Conservation (phyloP, 64 coral and sea anemone species). For the Orbicella faveolata region DNA sequence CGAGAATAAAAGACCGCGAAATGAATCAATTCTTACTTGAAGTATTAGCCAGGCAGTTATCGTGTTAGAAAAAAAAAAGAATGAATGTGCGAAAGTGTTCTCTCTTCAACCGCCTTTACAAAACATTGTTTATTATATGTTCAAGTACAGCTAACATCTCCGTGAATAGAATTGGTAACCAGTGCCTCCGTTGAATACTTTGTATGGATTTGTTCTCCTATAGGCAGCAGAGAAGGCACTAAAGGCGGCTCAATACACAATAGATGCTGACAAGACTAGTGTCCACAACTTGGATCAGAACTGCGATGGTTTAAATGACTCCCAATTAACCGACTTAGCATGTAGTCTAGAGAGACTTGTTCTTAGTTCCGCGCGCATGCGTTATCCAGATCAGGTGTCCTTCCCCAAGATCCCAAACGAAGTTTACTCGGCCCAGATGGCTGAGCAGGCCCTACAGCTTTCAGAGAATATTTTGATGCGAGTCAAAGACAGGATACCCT, state of each 20-base stretch:
- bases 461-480: conserved; percentile 8
- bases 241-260: conserved; percentile 67
- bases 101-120: too few species aligned
- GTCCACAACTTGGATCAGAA: background rate
- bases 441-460: conserved; percentile 12
- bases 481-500: background rate
- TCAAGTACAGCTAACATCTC: too few species aligned
- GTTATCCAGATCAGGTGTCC: conserved; percentile 38
- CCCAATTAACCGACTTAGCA: background rate
- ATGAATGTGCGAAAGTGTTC: too few species aligned
- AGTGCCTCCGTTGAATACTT: background rate
- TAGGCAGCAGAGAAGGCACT: conserved; percentile 79
- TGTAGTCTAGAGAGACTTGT: conserved; percentile 1
- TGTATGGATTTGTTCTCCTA: background rate
- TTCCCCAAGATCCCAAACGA: conserved; percentile 50
- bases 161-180: background rate
- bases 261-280: conserved; percentile 59
- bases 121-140: too few species aligned
- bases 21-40: too few species aligned
- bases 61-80: too few species aligned
- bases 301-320: conserved; percentile 2
- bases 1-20: too few species aligned
- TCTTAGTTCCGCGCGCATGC: conserved; percentile 46
- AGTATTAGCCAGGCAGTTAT: too few species aligned
- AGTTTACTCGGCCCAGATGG: conserved; percentile 41